Evolutionary conservation across 2,797 vertebrate genomes (phyloP).

Genomic region (Heteromormyrus szaboi): DNA sequence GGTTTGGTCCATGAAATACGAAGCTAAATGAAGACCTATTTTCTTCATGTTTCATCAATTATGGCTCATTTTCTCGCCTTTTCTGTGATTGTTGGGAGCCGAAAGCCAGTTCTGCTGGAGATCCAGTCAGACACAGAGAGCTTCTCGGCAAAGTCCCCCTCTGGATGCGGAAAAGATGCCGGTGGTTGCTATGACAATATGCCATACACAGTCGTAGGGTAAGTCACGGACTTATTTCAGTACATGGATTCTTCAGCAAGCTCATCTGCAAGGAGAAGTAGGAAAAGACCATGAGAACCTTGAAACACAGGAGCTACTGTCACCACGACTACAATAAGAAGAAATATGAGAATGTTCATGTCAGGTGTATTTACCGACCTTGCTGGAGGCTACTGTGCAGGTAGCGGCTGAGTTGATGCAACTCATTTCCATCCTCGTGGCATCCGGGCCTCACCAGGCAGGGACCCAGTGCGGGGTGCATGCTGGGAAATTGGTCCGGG

Average conservation of each 20-base stretch:
- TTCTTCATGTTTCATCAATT: not conserved
- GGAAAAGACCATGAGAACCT: not conserved
- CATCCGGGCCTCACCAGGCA: constrained; percentile 39
- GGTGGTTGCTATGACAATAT: constrained; percentile 58
- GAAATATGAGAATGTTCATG: not conserved
- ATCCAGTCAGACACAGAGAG: constrained; percentile 26
- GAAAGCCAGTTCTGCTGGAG: constrained; percentile 21
- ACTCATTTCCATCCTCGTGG: constrained; percentile 46
- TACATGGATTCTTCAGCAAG: constrained; percentile 57
- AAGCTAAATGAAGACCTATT: not conserved
- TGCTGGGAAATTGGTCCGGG: constrained; percentile 29
- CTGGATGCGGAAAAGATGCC: constrained; percentile 37
- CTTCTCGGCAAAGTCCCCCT: constrained; percentile 29
- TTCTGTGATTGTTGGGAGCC: not conserved
- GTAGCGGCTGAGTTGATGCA: constrained; percentile 61
- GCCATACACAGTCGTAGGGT: constrained; percentile 54
- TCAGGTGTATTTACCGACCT: constrained; percentile 41
- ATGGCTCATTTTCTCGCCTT: not conserved
- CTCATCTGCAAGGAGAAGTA: constrained; percentile 49
- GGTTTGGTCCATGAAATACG: constrained; percentile 15
- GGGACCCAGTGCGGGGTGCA: constrained; percentile 29
- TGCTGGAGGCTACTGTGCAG: constrained; percentile 47
- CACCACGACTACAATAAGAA: not conserved
- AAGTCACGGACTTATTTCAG: constrained; percentile 65
- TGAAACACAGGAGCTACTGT: not conserved